phyloP scores from a whole-genome alignment of 2,797 vertebrate genomes.

The Varecia variegata region DNA sequence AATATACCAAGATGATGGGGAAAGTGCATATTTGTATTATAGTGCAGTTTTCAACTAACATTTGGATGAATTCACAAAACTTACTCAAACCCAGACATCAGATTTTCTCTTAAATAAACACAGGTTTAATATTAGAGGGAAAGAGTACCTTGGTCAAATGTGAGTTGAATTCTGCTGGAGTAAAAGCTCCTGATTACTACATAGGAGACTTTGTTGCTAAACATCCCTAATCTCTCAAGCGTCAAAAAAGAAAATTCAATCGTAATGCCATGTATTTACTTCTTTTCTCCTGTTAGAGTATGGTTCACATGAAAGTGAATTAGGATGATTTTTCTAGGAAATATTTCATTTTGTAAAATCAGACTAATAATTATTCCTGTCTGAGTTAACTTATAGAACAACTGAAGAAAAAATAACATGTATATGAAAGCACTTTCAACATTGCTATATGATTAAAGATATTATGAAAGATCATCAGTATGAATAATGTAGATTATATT shows the following conservation, averaged over 20 bases:
- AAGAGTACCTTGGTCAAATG: not conserved
- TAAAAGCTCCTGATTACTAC: not conserved
- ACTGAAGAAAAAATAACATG: conserved; percentile 1
- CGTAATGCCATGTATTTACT: not conserved
- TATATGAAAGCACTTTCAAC: not conserved
- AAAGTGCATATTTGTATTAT: not conserved
- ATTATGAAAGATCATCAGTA: not conserved
- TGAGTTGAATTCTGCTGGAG: not conserved
- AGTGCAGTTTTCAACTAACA: not conserved
- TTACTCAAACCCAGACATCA: not conserved
- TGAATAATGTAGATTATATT: not conserved
- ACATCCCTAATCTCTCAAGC: not conserved
- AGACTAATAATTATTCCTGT: not conserved
- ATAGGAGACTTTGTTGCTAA: not conserved
- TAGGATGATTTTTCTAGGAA: conserved; percentile 12
- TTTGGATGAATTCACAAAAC: conserved; percentile 48
- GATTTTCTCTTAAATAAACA: conserved; percentile 33
- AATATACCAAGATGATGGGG: not conserved
- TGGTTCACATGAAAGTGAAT: not conserved
- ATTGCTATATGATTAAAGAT: not conserved
- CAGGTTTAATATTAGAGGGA: not conserved
- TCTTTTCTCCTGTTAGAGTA: not conserved
- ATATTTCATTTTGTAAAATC: not conserved
- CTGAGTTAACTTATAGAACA: not conserved
- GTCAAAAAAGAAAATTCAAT: not conserved